Percentiles rank a stretch among this genome's conserved stretches.
phyloP scores from a whole-genome alignment of 2,888 invertebrate species.

The Pyrrhia umbra region DNA sequence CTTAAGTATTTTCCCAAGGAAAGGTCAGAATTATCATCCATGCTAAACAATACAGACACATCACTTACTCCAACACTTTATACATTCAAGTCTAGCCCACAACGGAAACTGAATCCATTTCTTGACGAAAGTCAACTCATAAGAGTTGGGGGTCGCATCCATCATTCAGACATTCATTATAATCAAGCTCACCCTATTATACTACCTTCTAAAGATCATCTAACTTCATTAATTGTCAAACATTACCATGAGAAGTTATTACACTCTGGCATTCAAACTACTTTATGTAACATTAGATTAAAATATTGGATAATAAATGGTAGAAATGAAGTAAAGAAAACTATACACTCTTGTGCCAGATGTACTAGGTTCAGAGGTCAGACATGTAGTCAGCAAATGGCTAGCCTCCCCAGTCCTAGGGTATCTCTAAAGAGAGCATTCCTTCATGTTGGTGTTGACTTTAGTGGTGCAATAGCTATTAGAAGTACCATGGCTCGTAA shows the following conservation, averaged over 20 bases:
- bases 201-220: constrained; percentile 31
- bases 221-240: constrained; percentile 25
- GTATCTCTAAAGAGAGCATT: constrained; percentile 31
- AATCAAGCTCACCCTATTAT: constrained; percentile 35
- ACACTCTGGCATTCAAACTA: too few species aligned
- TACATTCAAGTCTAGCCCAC: constrained; percentile 11
- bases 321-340: constrained; percentile 3
- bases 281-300: too few species aligned
- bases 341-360: constrained; percentile 12
- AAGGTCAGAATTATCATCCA: background rate
- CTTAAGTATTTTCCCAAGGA: background rate
- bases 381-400: constrained; percentile 41
- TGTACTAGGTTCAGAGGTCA: constrained; percentile 22
- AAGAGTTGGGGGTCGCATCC: constrained; percentile 34
- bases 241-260: too few species aligned
- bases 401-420: constrained; percentile 24
- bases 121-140: constrained; percentile 22
- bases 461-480: constrained; percentile 35
- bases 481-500: constrained; percentile 24
- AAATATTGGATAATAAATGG: too few species aligned
- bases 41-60: background rate
- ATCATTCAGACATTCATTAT: constrained; percentile 34
- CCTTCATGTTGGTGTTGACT: constrained; percentile 40
- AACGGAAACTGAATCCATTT: constrained; percentile 6
- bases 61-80: background rate